Evolutionary conservation across 1,140 invertebrate genomes (phyloP), one percentile per base, ranked within the genome.

Genomic region (Calliphora vicina): DNA sequence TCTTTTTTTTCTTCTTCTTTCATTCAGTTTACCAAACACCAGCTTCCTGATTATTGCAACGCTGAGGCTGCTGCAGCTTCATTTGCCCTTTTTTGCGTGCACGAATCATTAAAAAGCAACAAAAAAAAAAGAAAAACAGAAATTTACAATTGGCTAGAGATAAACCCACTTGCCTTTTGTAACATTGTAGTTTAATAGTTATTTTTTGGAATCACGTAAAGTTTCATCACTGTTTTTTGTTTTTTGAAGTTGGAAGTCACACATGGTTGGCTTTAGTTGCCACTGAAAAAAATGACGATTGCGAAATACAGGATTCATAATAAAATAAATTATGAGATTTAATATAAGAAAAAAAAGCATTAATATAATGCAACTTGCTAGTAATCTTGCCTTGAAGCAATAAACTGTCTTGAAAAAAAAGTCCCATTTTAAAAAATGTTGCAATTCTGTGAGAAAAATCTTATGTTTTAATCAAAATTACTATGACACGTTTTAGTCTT

Each of bases 71-170:
- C 61, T 67, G 45, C 13, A 6, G n/a, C 61, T 8, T 67, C 61
- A 67, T 67, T 67, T 67, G 61, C 61, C 61, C 61, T 67, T 67
- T 67, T 67, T 67, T 67, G 61, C 61, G 61, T 67, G 61, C 61
- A 23, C 61, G 20, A 67, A 67, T 23, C 61, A 67, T 67, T 67
- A 15, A 57, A n/a, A 57, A 57, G 15, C 61, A 67, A 25, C 25
- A 15, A 57, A n/a, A 57, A 57, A 4, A 57, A 57, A 15, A 57
- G n/a, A 57, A 57, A 57, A 25, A 67, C 23, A 10, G 10, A 67
- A 67, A 25, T n/a, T 12, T 67, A n/a, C 61, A 20, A 67, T 17
- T 50, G 43, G 45, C 45, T 50, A 50, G 17, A 50, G 12, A 50
- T 50, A 67, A 67, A 67, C 61, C 61, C 61, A 67, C n/a, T 67